A percentile compares a stretch with the other conserved stretches of the same genome.
Conservation (phyloP, 2,888 invertebrate genomes). For the Atethmia centrago region DNA sequence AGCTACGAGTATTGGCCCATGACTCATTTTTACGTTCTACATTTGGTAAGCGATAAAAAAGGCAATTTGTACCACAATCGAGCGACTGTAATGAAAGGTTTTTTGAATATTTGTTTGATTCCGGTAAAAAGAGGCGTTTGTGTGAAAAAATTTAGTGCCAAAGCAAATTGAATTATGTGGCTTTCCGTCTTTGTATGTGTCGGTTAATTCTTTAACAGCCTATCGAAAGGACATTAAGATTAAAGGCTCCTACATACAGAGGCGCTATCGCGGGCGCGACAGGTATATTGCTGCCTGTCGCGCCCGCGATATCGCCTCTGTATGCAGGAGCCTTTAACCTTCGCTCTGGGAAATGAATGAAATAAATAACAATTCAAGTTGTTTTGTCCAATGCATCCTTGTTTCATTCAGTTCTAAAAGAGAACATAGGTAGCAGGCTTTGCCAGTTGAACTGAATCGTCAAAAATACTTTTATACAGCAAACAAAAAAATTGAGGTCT, state of each 20-base stretch:
- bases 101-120: conserved; percentile 51
- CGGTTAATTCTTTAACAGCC: background rate
- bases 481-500: background rate
- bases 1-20: conserved; percentile 38
- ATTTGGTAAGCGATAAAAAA: conserved; percentile 58
- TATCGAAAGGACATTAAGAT: conserved; percentile 1
- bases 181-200: conserved; percentile 25
- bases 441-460: background rate
- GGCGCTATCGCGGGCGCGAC: too few relatives aligned
- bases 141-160: conserved; percentile 32
- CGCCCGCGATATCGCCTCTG: too few relatives aligned
- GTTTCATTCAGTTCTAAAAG: background rate
- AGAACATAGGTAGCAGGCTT: background rate
- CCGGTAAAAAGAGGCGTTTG: conserved; percentile 34
- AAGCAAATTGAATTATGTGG: conserved; percentile 24
- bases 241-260: too few relatives aligned
- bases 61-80: conserved; percentile 55
- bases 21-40: conserved; percentile 59
- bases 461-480: background rate
- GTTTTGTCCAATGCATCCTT: background rate
- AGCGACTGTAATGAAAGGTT: conserved; percentile 49
- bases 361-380: background rate
- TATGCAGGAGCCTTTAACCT: too few relatives aligned
- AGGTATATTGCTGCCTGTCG: too few relatives aligned
- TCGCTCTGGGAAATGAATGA: background rate